Percentiles rank a stretch among this genome's conserved stretches.
Conservation (phyloP, 2,888 invertebrate species). For the Sympetrum striolatum region DNA sequence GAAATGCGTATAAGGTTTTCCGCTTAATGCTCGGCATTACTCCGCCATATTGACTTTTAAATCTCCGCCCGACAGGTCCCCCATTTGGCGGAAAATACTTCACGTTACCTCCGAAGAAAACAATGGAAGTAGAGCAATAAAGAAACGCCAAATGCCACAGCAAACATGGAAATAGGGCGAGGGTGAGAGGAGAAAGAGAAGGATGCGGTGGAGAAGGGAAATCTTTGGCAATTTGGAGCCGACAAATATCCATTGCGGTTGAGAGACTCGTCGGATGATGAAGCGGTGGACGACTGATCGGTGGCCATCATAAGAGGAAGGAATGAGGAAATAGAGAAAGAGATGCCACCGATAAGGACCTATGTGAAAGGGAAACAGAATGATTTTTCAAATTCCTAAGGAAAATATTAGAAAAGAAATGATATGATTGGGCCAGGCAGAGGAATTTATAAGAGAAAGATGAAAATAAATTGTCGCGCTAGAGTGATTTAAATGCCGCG, state of each 20-base stretch:
- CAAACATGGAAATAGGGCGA: neutral
- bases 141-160: constrained; percentile 38
- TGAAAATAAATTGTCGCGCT: neutral
- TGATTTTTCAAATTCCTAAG: too few species aligned
- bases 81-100: constrained; percentile 26
- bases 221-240: constrained; percentile 32
- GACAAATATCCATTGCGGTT: constrained; percentile 37
- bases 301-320: neutral
- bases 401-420: too few species aligned
- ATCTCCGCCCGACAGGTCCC: constrained; percentile 27
- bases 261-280: constrained; percentile 32
- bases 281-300: neutral
- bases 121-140: constrained; percentile 40
- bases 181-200: neutral
- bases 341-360: neutral
- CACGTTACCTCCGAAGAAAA: constrained; percentile 15
- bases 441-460: neutral
- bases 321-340: neutral
- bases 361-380: neutral
- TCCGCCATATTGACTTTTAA: constrained; percentile 37
- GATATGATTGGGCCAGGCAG: neutral
- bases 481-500: neutral
- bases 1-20: neutral
- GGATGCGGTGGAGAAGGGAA: neutral
- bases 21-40: constrained; percentile 30